Evolutionary conservation across 2,113 vertebrate species (phyloP).

Genomic region (Phyllostomus hastatus): DNA sequence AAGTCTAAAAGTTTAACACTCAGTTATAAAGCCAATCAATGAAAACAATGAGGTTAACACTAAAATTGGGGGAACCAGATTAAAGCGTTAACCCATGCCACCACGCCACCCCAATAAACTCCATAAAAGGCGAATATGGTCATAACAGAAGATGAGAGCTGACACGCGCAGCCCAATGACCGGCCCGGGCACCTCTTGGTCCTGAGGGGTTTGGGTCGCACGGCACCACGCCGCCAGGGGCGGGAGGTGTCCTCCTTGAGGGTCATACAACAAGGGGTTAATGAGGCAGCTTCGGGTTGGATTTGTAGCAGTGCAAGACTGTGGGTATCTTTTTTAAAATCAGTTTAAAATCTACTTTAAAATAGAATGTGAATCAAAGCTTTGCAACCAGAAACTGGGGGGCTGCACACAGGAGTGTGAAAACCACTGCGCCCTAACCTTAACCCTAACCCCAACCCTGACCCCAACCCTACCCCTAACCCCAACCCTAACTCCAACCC

Average conservation of each 20-base stretch:
- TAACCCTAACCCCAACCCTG: neutral
- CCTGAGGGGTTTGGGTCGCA: neutral
- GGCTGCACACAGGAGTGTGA: neutral
- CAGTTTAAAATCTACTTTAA: constrained; percentile 27
- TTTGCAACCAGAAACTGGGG: neutral
- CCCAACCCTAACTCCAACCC: neutral
- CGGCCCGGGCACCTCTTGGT: neutral
- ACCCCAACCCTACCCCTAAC: neutral
- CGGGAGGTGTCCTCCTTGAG: neutral
- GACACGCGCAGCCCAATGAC: neutral
- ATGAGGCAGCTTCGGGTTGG: neutral
- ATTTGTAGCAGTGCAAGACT: neutral
- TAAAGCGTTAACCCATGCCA: neutral
- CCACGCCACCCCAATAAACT: too few relatives aligned
- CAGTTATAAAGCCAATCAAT: neutral
- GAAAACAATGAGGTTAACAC: neutral
- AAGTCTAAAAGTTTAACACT: neutral
- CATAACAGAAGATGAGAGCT: too few relatives aligned
- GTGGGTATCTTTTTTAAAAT: neutral
- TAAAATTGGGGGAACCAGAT: neutral
- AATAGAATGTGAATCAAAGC: constrained; percentile 26
- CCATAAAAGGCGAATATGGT: too few relatives aligned
- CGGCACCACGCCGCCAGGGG: neutral
- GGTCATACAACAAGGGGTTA: neutral
- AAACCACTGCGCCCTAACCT: neutral